Evolutionary conservation across 2,113 vertebrate species (phyloP).

Genomic region (Redunca redunca): DNA sequence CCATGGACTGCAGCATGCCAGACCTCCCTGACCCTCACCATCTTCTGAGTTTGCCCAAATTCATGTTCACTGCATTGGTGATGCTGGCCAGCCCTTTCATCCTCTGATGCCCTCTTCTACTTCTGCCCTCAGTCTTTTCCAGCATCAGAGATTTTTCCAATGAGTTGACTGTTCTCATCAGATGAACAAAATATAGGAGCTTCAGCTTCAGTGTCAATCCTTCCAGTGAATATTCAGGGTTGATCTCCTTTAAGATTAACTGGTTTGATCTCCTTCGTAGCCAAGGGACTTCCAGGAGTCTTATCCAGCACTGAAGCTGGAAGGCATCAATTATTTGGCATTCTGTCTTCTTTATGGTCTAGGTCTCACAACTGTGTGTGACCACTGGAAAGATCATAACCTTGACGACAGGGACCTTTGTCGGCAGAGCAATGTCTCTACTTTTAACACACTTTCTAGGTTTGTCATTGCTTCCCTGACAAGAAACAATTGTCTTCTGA

Average conservation of each 20-base stretch:
- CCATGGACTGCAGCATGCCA: not conserved
- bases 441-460: not conserved
- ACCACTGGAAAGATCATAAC: not conserved
- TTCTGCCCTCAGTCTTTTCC: not conserved
- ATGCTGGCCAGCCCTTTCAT: not conserved
- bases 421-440: not conserved
- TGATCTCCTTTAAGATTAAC: not conserved
- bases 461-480: not conserved
- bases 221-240: not conserved
- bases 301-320: rapidly evolving
- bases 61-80: not conserved
- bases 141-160: not conserved
- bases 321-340: not conserved
- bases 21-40: not conserved
- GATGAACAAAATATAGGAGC: not conserved
- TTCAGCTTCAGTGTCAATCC: not conserved
- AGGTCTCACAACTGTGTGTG: not conserved
- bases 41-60: not conserved
- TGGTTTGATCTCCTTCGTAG: not conserved
- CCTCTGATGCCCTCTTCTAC: not conserved
- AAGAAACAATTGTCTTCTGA: not conserved
- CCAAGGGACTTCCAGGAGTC: not conserved
- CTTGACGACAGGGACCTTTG: not conserved
- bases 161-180: not conserved
- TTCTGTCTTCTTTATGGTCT: not conserved